A percentile compares a stretch with the other conserved stretches of the same genome.
These are phyloP conservation scores for Callipepla squamata DNA, from an alignment of 2,113 vertebrate genomes.

Conservation along the genomic window DNA sequence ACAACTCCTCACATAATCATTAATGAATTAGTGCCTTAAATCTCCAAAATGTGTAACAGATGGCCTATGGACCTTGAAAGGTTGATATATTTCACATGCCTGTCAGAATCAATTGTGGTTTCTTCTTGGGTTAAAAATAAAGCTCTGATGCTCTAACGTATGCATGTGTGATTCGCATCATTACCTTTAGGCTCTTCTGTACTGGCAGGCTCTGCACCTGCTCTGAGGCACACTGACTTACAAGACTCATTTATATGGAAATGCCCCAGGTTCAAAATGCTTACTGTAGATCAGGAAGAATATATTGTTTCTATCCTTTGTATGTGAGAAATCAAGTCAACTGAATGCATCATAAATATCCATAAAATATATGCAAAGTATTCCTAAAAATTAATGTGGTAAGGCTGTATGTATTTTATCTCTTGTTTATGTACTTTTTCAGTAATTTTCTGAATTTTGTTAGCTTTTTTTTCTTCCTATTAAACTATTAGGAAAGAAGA, in stretches of 20 bases:
- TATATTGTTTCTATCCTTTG: not conserved
- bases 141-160: not conserved
- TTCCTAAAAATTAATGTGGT: not conserved
- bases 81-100: not conserved
- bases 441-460: not conserved
- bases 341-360: not conserved
- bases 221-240: not conserved
- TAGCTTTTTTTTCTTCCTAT: not conserved
- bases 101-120: not conserved
- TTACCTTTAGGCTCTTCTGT: not conserved
- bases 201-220: not conserved
- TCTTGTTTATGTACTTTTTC: not conserved
- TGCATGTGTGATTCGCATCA: fast-evolving
- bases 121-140: not conserved
- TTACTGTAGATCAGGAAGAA: not conserved
- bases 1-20: not conserved
- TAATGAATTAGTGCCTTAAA: not conserved
- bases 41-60: not conserved
- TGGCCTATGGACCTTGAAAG: not conserved
- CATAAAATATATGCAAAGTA: not conserved
- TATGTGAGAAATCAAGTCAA: not conserved
- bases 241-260: not conserved
- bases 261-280: not conserved
- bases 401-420: not conserved
- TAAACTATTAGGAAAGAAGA: constrained; percentile 5